Conservation (phyloP, 2,888 invertebrate genomes). For the Carterocephalus palaemon region DNA sequence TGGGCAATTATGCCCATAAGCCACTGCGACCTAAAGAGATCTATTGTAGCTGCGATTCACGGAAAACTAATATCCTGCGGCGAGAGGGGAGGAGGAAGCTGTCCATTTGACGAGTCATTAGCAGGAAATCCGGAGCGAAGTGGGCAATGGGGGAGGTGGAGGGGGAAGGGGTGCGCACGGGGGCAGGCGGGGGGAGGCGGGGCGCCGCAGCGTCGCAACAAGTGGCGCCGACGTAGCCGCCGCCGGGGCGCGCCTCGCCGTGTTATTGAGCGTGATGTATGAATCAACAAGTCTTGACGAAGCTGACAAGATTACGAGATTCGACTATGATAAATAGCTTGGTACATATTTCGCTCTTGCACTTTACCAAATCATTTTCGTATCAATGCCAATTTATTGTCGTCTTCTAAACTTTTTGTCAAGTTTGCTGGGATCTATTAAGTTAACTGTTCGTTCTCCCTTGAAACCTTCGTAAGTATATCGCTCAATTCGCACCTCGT, state of each 20-base stretch:
- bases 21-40: too few relatives aligned
- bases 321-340: too few relatives aligned
- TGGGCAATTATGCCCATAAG: background rate
- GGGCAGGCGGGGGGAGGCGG: slow-evolving; percentile 15
- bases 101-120: slow-evolving; percentile 23
- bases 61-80: slow-evolving; percentile 18
- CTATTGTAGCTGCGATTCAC: background rate
- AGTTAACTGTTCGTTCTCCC: too few relatives aligned
- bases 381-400: too few relatives aligned
- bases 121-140: slow-evolving; percentile 7
- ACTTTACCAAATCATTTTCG: too few relatives aligned
- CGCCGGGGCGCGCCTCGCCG: background rate
- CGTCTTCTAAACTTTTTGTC: too few relatives aligned
- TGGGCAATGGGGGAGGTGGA: slow-evolving; percentile 9
- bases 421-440: too few relatives aligned
- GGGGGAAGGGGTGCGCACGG: slow-evolving; percentile 19
- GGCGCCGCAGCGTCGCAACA: slow-evolving; percentile 49
- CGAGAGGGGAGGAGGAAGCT: slow-evolving; percentile 11
- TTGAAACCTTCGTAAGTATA: too few relatives aligned
- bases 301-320: too few relatives aligned
- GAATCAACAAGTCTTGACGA: slow-evolving; percentile 7
- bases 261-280: background rate
- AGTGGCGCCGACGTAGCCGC: slow-evolving; percentile 53
- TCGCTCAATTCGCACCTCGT: too few relatives aligned
- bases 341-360: too few relatives aligned